Evolutionary conservation across 1,140 invertebrate genomes (phyloP), one percentile per base, ranked within the genome.

Genomic region (Galleria mellonella): DNA sequence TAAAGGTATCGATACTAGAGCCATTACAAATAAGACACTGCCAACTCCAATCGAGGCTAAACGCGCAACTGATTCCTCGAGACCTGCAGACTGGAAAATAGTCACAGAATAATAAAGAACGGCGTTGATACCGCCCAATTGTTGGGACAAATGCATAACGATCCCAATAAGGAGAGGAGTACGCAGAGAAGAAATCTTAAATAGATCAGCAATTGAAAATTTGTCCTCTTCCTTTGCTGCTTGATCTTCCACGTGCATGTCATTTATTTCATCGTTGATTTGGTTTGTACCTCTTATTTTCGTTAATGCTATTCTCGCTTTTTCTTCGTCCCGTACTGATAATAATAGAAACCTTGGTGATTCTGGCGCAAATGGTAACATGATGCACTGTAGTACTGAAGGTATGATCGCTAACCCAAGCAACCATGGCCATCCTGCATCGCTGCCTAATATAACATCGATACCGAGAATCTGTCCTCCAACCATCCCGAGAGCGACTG

Each of bases 31-130:
- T 90, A 98, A 96, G 58, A 98, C 95, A 30, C 91, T 91, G 37
- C 96, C 96, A 38, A 98, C 97, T 38, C 96, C 96, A 51, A 98
- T 96, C 3, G 96, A 97, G n/a, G 96, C 95, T 61, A 92, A 90
- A 63, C 93, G 90, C 27, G 93, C 92, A 62, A 89, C 89, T 51
- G 92, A 90, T n/a, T 92, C 89, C 8, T 89, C 87, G 40, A 98
- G 83, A 33, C 96, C 96, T 17, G 96, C 94, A 52, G 87, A 91
- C 50, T 88, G 89, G 75, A 97, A 98, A 55, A 98, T 90, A 42
- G 87, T 90, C 12, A 93, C 94, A 9, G 96, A 98, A 85, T 97
- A 98, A 84, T 97, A 97, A 71, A 98, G 94, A 51, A 97, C 95
- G 44, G 95, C 96, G 87, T 96, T 96, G 55, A 98, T 97, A 50